Evolutionary conservation across 2,888 invertebrate species (phyloP).

Genomic region (Meliscaeva auricollis): DNA sequence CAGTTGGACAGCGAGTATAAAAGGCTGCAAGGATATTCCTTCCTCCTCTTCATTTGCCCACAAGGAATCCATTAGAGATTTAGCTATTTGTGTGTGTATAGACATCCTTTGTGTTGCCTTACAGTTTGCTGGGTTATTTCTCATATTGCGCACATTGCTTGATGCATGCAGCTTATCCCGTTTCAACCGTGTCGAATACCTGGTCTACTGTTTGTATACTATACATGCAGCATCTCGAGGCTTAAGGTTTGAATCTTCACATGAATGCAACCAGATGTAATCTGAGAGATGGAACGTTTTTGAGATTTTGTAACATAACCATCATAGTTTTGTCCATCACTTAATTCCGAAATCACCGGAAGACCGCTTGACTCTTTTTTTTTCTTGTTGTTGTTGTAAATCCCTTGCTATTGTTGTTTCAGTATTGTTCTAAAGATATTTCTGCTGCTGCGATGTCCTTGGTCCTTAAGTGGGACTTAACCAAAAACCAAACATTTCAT

Average conservation of each 20-base stretch:
- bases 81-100: background rate
- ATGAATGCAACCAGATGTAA: slow-evolving; percentile 18
- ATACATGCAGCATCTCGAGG: background rate
- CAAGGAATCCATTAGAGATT: slow-evolving; percentile 46
- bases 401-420: background rate
- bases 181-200: background rate
- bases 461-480: slow-evolving; percentile 37
- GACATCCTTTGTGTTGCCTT: background rate
- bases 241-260: slow-evolving; percentile 11
- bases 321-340: slow-evolving; percentile 8
- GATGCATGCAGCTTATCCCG: background rate
- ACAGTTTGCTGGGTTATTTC: background rate
- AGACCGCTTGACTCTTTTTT: background rate
- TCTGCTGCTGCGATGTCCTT: slow-evolving; percentile 5
- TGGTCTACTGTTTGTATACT: background rate
- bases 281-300: slow-evolving; percentile 21
- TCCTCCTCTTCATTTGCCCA: background rate
- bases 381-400: background rate
- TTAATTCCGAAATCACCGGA: slow-evolving; percentile 46
- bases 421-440: slow-evolving; percentile 18
- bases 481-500: slow-evolving; percentile 55
- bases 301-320: slow-evolving; percentile 33
- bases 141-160: background rate
- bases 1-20: slow-evolving; percentile 1
- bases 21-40: background rate